Evolutionary conservation across 2,797 vertebrate genomes (phyloP), one percentile per base, ranked within the genome.

Genomic region (Threskiornis aethiopicus): DNA sequence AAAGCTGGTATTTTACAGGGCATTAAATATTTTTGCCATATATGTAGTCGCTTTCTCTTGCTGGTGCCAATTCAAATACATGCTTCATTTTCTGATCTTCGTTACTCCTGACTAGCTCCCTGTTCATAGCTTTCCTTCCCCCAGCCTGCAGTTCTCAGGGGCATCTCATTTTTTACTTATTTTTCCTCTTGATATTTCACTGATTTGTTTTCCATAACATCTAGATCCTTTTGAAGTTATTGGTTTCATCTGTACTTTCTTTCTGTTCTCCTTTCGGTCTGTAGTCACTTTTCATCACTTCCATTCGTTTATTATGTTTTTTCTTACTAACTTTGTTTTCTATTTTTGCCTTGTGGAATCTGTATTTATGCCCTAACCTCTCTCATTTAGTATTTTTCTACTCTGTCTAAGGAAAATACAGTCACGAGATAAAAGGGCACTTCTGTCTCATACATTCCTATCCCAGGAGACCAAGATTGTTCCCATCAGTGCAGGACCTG

Each of bases 1-100:
- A 88, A 95, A 95, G 54, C 65, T 95, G 89, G 89, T 88, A 87
- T 94, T 96, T 97, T 95, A 96, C 51, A 47, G 85, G 90, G 94
- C 87, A 97, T 96, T 95, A 91, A 85, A 83, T 96, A 64, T 85
- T 95, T 93, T 95, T 67, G 77, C 33, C 69, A 65, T 93, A 65
- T 89, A 94, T 94, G 44, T 76, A 96, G 70, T 78, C 0, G 75
- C 79, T 95, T 95, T 92, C 46, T 91, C 19, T 55, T 59, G 6
- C 37, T 80, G 62, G 11, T 86, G 91, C 91, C 94, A 97, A 83
- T 94, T 95, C 35, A 96, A 96, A 95, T 95, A 95, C 26, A 82
- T 46, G 47, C 33, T 94, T 79, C 44, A 31, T 94, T 87, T 97
- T 86, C 72, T 72, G 44, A 70, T 80, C 31, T 52, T 87, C 62